phyloP scores from a whole-genome alignment of 2,888 invertebrate species.

The Perdita meconis region DNA sequence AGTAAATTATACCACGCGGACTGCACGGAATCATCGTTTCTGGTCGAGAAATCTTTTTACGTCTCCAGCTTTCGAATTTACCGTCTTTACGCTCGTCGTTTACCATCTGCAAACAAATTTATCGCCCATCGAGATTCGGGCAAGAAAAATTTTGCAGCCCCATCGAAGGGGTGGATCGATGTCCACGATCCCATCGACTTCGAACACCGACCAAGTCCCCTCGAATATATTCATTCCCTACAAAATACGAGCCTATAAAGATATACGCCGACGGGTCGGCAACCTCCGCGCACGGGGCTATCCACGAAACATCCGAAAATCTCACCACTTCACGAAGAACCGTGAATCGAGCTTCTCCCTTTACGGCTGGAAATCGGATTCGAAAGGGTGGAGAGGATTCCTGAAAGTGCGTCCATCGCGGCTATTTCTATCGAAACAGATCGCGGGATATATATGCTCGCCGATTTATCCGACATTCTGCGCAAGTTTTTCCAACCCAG shows the following conservation, averaged over 20 bases:
- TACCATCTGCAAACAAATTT: not conserved
- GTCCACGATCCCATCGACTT: conserved; percentile 6
- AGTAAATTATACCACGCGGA: not conserved
- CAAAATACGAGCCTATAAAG: conserved; percentile 23
- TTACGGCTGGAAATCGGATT: conserved; percentile 22
- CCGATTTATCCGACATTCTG: conserved; percentile 12
- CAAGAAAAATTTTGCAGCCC: not conserved
- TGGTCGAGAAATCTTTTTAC: not conserved
- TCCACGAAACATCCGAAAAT: conserved; percentile 8
- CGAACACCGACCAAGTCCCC: not conserved
- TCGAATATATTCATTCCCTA: conserved; percentile 20
- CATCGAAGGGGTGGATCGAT: not conserved
- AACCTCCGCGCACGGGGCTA: not conserved
- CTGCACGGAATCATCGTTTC: not conserved
- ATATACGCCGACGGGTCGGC: not conserved
- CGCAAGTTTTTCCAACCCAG: not conserved
- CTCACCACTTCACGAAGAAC: conserved; percentile 9
- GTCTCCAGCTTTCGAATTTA: not conserved
- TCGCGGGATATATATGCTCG: conserved; percentile 27
- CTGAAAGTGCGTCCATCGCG: conserved; percentile 4
- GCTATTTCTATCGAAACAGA: conserved; percentile 3
- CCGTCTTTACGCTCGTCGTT: not conserved
- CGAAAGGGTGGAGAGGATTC: conserved; percentile 11
- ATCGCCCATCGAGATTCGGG: not conserved
- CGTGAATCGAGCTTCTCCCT: conserved; percentile 15